A percentile compares a stretch with the other conserved stretches of the same genome.
phyloP scores from a whole-genome alignment of 2,113 vertebrate species.

The Mobula birostris region DNA sequence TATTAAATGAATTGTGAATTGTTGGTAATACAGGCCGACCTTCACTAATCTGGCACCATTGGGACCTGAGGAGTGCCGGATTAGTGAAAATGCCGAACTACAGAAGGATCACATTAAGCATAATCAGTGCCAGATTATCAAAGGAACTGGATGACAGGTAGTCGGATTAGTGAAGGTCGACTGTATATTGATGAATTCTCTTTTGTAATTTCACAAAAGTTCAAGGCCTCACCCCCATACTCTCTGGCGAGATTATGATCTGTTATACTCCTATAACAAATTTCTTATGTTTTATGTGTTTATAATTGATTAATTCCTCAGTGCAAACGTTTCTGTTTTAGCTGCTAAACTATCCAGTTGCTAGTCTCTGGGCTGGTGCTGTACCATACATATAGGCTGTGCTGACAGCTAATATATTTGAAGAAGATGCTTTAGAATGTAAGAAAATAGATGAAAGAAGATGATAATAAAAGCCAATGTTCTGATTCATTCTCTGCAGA shows the following conservation, averaged over 20 bases:
- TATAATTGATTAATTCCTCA: background rate
- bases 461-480: background rate
- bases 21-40: background rate
- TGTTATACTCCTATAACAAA: background rate
- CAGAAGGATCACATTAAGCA: no score
- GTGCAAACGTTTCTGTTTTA: background rate
- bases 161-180: no score
- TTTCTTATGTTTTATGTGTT: background rate
- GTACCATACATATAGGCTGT: background rate
- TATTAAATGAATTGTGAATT: background rate
- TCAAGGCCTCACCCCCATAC: background rate
- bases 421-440: background rate
- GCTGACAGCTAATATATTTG: constrained; percentile 12
- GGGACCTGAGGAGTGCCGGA: no score
- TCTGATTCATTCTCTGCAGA: background rate
- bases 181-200: background rate
- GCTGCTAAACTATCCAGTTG: no score
- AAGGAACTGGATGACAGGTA: no score
- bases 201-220: background rate
- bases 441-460: constrained; percentile 8
- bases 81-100: no score
- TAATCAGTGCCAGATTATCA: no score
- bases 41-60: no score
- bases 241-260: background rate
- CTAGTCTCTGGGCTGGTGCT: no score